Evolutionary conservation across 2,888 invertebrate genomes (phyloP).

Genomic region (Cephonodes hylas): DNA sequence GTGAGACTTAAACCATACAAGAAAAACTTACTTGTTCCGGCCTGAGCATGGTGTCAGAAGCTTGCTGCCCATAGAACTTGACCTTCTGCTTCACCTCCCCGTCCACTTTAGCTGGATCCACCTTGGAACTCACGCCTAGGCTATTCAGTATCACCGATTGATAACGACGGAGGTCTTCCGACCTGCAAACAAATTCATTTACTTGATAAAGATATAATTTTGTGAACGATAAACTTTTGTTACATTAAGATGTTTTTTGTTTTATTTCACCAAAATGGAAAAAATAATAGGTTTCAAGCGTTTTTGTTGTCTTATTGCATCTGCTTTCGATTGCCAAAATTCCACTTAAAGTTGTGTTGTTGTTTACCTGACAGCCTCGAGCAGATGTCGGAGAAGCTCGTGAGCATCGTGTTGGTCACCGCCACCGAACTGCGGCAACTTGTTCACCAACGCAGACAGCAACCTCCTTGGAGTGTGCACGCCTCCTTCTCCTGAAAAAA

Average conservation of each 20-base stretch:
- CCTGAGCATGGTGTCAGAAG: slow-evolving; percentile 87
- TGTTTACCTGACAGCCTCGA: slow-evolving; percentile 90
- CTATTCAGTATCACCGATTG: slow-evolving; percentile 89
- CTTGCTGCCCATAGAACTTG: slow-evolving; percentile 92
- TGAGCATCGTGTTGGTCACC: slow-evolving; percentile 98
- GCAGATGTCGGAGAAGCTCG: slow-evolving; percentile 93
- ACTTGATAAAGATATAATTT: no score
- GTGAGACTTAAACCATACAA: no score
- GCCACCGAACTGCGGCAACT: slow-evolving; percentile 92
- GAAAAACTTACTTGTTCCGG: slow-evolving; percentile 84
- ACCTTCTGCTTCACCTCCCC: slow-evolving; percentile 88
- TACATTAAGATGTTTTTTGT: no score
- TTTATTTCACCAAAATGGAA: no score
- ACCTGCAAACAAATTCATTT: slow-evolving; percentile 52
- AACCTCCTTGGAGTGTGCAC: slow-evolving; percentile 85
- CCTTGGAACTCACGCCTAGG: slow-evolving; percentile 86
- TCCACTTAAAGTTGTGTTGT: not conserved
- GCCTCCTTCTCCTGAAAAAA: slow-evolving; percentile 78
- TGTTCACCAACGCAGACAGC: slow-evolving; percentile 83
- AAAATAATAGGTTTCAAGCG: no score
- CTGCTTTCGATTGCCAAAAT: not conserved
- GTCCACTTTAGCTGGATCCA: slow-evolving; percentile 88
- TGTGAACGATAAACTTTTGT: no score
- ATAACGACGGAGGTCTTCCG: slow-evolving; percentile 89
- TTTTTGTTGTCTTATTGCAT: not conserved